phyloP scores from a whole-genome alignment of 2,113 vertebrate genomes.

The Symphodus melops region DNA sequence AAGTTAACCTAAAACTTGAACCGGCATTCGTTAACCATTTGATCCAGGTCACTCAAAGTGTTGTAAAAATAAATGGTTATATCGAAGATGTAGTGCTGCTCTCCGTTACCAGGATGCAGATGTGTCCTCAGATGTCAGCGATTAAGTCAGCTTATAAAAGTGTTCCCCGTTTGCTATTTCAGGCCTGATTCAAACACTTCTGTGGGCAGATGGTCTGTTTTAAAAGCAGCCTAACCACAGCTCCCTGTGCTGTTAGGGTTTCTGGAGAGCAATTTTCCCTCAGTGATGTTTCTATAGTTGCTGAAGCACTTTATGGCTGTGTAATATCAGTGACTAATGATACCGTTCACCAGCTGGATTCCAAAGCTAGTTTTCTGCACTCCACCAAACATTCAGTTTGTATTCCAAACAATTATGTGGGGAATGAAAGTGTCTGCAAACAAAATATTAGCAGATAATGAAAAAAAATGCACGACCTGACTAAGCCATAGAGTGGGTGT shows the following conservation, averaged over 20 bases:
- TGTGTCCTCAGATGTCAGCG: conserved; percentile 12
- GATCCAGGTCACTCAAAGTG: not conserved
- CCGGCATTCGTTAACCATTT: no score
- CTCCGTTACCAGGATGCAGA: not conserved
- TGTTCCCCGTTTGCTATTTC: conserved; percentile 8
- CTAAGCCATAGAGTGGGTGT: conserved; percentile 34
- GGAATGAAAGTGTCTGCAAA: conserved; percentile 60
- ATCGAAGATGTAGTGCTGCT: not conserved
- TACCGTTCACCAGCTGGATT: conserved; percentile 25
- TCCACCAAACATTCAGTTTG: conserved; percentile 53
- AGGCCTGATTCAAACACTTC: conserved; percentile 4
- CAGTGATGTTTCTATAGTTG: conserved; percentile 15
- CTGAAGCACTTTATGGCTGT: conserved; percentile 30
- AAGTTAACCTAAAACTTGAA: no score
- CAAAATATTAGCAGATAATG: conserved; percentile 51
- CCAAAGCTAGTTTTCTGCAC: conserved; percentile 10
- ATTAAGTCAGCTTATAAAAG: conserved; percentile 15
- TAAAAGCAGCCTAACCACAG: conserved; percentile 2
- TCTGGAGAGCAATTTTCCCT: conserved; percentile 19
- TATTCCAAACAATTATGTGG: conserved; percentile 43
- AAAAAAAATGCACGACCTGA: conserved; percentile 37
- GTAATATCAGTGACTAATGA: conserved; percentile 62
- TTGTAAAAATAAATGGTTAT: not conserved
- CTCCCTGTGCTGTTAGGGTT: conserved; percentile 15
- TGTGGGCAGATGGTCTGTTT: conserved; percentile 11